Evolutionary conservation across 1,140 invertebrate genomes (phyloP).

Genomic region (Saccostrea echinata): DNA sequence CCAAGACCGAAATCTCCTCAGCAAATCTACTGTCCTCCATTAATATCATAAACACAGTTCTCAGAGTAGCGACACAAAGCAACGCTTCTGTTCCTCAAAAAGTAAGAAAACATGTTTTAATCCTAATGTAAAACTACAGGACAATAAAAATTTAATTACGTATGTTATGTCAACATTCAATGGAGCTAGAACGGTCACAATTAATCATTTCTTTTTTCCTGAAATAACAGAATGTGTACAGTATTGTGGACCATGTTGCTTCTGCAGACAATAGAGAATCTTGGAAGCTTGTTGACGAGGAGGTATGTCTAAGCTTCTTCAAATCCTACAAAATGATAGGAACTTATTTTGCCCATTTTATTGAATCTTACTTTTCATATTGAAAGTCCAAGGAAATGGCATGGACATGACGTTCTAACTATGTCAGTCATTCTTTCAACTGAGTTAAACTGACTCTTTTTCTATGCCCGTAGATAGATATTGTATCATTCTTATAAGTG

Average conservation of each 20-base stretch:
- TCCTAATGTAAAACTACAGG: no score
- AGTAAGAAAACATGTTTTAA: neutral
- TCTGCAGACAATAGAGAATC: neutral
- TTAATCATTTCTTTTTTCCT: neutral
- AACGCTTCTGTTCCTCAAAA: neutral
- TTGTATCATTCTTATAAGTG: no score
- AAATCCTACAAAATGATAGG: no score
- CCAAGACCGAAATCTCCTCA: neutral
- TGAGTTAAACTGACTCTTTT: no score
- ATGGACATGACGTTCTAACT: no score
- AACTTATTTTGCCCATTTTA: no score
- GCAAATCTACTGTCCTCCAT: neutral
- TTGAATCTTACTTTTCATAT: no score
- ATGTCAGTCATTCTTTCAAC: no score
- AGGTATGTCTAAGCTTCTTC: neutral
- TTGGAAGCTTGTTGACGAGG: slow-evolving; percentile 12
- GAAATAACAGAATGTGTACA: neutral
- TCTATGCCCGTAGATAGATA: no score
- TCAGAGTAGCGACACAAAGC: slow-evolving; percentile 12
- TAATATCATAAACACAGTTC: neutral
- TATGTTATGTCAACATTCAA: neutral
- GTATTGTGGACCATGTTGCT: neutral
- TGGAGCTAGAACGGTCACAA: neutral
- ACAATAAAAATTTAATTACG: no score
- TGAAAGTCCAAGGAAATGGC: no score